These are phyloP conservation scores for Drosophila mettleri DNA, from an alignment of 2,888 invertebrate genomes.

Conservation along the genomic window DNA sequence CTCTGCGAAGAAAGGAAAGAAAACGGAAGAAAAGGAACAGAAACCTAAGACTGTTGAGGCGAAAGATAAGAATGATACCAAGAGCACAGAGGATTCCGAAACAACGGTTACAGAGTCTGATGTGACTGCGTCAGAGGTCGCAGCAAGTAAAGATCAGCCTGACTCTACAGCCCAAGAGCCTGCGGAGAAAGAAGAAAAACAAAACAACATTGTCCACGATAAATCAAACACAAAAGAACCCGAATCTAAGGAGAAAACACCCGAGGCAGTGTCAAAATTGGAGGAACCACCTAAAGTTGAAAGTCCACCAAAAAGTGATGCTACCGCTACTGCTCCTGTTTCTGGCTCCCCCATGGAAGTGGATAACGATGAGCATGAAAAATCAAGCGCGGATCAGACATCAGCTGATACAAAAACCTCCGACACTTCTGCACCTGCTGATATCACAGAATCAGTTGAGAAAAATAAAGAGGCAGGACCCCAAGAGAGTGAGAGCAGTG, in stretches of 20 bases:
- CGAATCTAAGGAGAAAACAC: constrained; percentile 34
- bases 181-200: constrained; percentile 46
- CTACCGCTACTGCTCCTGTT: constrained; percentile 33
- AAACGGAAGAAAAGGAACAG: constrained; percentile 47
- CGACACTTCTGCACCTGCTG: constrained; percentile 36
- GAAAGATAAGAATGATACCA: constrained; percentile 23
- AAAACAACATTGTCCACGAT: constrained; percentile 62
- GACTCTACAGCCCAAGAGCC: constrained; percentile 46
- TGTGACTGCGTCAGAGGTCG: constrained; percentile 33
- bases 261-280: constrained; percentile 38
- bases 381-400: constrained; percentile 20
- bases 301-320: constrained; percentile 46
- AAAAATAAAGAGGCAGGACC: constrained; percentile 31
- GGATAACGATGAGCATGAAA: constrained; percentile 44
- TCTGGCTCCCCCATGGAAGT: constrained; percentile 57
- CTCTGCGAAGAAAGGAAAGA: constrained; percentile 57
- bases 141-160: constrained; percentile 51
- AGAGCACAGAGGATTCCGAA: constrained; percentile 20
- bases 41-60: constrained; percentile 40
- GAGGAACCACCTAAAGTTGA: constrained; percentile 52
- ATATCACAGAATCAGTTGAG: constrained; percentile 42
- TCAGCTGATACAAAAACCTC: constrained; percentile 24
- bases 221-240: constrained; percentile 36
- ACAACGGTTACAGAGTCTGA: constrained; percentile 25
- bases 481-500: constrained; percentile 26